phyloP scores from a whole-genome alignment of 2,888 invertebrate species.

The Agonopterix heracliana region DNA sequence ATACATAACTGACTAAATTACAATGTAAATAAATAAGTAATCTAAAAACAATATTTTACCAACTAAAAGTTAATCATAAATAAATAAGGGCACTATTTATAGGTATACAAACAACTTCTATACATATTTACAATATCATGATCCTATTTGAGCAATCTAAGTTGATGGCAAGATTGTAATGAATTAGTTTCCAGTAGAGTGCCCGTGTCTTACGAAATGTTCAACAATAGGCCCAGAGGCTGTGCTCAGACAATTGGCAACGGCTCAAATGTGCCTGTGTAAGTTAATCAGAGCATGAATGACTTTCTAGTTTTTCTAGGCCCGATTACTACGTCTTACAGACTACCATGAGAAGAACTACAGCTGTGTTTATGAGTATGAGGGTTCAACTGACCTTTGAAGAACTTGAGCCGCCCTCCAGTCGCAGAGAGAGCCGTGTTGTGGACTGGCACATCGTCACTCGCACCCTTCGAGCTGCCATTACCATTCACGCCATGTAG shows the following conservation, averaged over 20 bases:
- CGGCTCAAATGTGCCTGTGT: slow-evolving; percentile 53
- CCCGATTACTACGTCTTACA: slow-evolving; percentile 19
- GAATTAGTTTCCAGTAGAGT: slow-evolving; percentile 46
- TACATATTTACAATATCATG: no score
- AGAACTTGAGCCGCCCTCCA: slow-evolving; percentile 87
- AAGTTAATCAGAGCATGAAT: slow-evolving; percentile 73
- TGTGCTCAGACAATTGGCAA: slow-evolving; percentile 60
- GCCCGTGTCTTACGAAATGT: slow-evolving; percentile 53
- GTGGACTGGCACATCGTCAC: slow-evolving; percentile 66
- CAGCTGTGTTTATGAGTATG: background rate
- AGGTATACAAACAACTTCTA: no score
- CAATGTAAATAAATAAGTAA: no score
- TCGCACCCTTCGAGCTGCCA: slow-evolving; percentile 75
- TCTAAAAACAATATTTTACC: no score
- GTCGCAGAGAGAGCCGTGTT: slow-evolving; percentile 63
- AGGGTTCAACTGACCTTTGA: slow-evolving; percentile 80
- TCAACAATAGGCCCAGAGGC: slow-evolving; percentile 64
- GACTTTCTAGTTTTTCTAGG: slow-evolving; percentile 66
- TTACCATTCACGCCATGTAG: slow-evolving; percentile 84
- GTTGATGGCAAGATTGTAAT: no score
- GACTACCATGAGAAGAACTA: slow-evolving; percentile 7
- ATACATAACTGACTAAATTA: background rate
- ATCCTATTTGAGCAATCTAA: no score
- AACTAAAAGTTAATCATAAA: no score
- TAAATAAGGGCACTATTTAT: no score